phyloP scores from a whole-genome alignment of 2,888 invertebrate species.

The Parnassius smintheus region DNA sequence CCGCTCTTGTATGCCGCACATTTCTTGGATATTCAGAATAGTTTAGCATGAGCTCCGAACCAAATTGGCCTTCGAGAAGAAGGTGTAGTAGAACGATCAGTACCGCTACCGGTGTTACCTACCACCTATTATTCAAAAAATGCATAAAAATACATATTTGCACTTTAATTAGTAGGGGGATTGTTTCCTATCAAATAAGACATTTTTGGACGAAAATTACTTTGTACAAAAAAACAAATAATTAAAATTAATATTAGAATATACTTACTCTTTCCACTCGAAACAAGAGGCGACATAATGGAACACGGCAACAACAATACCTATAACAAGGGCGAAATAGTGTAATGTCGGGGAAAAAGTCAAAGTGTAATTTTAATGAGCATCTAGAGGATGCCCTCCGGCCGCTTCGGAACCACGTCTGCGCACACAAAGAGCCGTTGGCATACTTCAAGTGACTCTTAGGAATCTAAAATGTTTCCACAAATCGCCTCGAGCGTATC shows the following conservation, averaged over 20 bases:
- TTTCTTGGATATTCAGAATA: too few relatives aligned
- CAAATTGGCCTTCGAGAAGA: too few relatives aligned
- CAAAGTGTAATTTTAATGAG: conserved; percentile 39
- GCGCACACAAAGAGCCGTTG: conserved; percentile 35
- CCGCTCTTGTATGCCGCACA: too few relatives aligned
- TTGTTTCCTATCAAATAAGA: too few relatives aligned
- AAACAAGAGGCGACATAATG: conserved; percentile 28
- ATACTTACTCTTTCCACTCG: background rate
- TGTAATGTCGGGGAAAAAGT: conserved; percentile 33
- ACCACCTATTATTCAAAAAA: too few relatives aligned
- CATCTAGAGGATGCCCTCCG: conserved; percentile 31
- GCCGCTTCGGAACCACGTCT: conserved; percentile 33
- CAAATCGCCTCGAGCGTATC: conserved; percentile 37
- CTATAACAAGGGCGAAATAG: conserved; percentile 35
- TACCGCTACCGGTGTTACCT: too few relatives aligned
- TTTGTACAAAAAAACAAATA: too few relatives aligned
- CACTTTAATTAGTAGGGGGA: too few relatives aligned
- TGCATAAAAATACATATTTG: too few relatives aligned
- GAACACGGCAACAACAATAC: conserved; percentile 32
- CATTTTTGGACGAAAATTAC: too few relatives aligned
- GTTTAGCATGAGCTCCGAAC: too few relatives aligned
- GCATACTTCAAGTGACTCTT: conserved; percentile 45
- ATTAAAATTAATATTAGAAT: background rate
- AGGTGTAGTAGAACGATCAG: too few relatives aligned
- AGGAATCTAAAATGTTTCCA: conserved; percentile 41